Base-by-base conservation (phyloP, 2,797 vertebrate species). In the Sibirionetta formosa region DNA sequence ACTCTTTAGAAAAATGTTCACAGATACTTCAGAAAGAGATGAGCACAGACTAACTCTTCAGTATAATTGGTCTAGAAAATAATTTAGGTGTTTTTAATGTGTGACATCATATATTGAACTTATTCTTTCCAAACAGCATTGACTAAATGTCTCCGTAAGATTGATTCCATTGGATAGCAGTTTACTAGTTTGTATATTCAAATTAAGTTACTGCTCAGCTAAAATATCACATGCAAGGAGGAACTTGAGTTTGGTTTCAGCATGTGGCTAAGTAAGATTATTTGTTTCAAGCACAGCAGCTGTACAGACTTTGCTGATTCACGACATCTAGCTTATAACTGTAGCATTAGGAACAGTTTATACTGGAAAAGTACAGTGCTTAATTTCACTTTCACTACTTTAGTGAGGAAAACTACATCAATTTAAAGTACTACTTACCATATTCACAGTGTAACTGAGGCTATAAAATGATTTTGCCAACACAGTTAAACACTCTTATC, bases 181-280 rank as follows among this genome's bases (percentile, higher is more conserved):
- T 80, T 94, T 93, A 92, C 86, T 90, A 82, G 44, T 97, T 89
- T 71, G 80, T 69, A 75, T 96, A 96, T 96, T 94, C 91, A 93
- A 93, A 96, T 80, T 66, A 94, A 95, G 75, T 88, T 96, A 90
- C 40, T 90, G 33, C 40, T 94, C 88, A 92, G 76, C 66, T 84
- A 81, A 96, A 95, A 94, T 76, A 90, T 50, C 60, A 79, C 79
- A 68, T 57, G 53, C 60, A 78, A 84, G 36, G 60, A 90, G 80
- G 38, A 80, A 93, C 90, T 12, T 33, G 64, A 96, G 54, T 69
- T 94, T 94, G 79, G 24, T 57, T 81, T 90, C 80, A 82, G 82
- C 50, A 65, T 33, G 63, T 36, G 80, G 69, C 78, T 92, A 95
- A 94, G n/a, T 79, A 89, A 96, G 77, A 88, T 63, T 69, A 91